Conservation (phyloP, 2,888 invertebrate species). For the Tenthredo livida region DNA sequence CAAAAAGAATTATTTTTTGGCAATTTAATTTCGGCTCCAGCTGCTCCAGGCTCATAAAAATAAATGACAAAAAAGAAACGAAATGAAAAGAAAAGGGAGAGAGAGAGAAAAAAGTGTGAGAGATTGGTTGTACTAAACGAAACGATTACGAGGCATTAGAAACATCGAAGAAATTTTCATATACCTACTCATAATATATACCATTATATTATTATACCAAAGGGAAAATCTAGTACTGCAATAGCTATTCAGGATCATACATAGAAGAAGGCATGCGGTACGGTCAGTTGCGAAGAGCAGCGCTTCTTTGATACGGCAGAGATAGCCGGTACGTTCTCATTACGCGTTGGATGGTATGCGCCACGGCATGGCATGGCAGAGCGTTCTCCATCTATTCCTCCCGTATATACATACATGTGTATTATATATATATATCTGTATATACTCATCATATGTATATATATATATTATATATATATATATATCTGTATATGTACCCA, state of each 20-base stretch:
- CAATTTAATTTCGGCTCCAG: background rate
- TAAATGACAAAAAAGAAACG: background rate
- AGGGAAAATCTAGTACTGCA: background rate
- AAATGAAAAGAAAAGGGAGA: no score
- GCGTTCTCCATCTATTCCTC: slow-evolving; percentile 50
- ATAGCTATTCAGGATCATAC: slow-evolving; percentile 29
- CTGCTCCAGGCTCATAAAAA: slow-evolving; percentile 7
- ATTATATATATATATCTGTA: background rate
- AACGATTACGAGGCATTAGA: slow-evolving; percentile 19
- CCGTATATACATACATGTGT: background rate
- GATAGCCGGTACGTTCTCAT: slow-evolving; percentile 76
- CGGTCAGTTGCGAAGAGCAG: slow-evolving; percentile 52
- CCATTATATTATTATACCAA: background rate
- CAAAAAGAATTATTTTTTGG: background rate
- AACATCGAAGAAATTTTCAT: background rate
- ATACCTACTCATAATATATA: background rate
- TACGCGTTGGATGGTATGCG: slow-evolving; percentile 77
- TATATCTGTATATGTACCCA: slow-evolving; percentile 37
- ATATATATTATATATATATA: background rate
- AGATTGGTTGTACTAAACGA: background rate
- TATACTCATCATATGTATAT: background rate
- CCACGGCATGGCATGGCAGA: background rate
- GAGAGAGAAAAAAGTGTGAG: background rate
- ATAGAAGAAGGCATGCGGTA: slow-evolving; percentile 1
- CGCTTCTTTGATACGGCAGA: slow-evolving; percentile 49